Evolutionary conservation across 2,797 vertebrate genomes (phyloP), one percentile per base, ranked within the genome.

Genomic region (Sebastes ruberrimus): DNA sequence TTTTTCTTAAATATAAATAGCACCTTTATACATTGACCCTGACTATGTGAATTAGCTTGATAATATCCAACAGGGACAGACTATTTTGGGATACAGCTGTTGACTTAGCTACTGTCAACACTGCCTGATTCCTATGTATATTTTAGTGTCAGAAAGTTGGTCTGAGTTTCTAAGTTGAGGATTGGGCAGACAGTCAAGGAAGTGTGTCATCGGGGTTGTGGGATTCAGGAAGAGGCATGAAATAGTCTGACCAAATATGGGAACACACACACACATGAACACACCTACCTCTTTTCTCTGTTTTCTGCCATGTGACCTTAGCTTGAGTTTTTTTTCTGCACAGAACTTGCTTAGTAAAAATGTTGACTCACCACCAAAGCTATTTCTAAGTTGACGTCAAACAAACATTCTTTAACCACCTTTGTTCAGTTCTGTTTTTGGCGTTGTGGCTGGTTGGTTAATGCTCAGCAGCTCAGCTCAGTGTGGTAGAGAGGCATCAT

Each of bases 231-330:
- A 63, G 59, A 65, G 78, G 66, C 52, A 73, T 63, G 60, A 71
- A 73, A 59, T 22, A 56, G 62, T 68, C 53, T 87, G 82, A 93
- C 93, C 94, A 92, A 90, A 95, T 93, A 95, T 89, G 93, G 93
- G 10, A 76, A 74, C 57, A 42, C 56, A 61, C 78, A 67, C 32
- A 20, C 65, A 23, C 2, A 0, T 6, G 13, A 61, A 82, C 73
- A 46, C 73, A 35, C 71, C n/a, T 28, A 6, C 33, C 5, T 60
- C 14, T 27, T 18, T 18, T 52, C 25, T 52, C 5, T 57, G 18
- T 59, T 71, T 56, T 74, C 64, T 75, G n/a, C 33, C 10, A 25
- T 4, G 56, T 38, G 52, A 28, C 30, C 68, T 71, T 32, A 16
- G 25, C 30, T 42, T 18, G 42, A 46, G 6, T 46, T 46, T 46